Base-by-base conservation (phyloP, 2,888 invertebrate genomes). In the Euplexia lucipara region DNA sequence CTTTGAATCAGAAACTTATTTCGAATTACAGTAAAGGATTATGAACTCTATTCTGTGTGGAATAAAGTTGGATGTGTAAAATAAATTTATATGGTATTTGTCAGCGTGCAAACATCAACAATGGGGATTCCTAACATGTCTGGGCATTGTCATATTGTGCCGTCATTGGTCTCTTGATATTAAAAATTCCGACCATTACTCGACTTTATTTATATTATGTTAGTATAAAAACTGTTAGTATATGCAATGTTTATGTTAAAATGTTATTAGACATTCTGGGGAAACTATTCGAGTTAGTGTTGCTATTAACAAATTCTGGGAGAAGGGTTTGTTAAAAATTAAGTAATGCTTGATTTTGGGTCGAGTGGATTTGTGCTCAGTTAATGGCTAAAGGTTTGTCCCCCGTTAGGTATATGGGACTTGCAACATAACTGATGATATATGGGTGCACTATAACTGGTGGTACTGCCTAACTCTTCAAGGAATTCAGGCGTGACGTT, bases 171-270 rank as follows among this genome's bases (percentile, higher is more conserved):
- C 78, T 79, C 83, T 84, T 84, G 86, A 88, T 90, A 87, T 89
- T 91, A 91, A 91, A 91, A 91, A 91, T 91, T 90, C 91, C 90
- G 51, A 71, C 69, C 80, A 75, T 69, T 81, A 82, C 82, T 82
- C 75, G 70, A 78, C 69, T 80, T 76, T 70, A 79, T 72, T 78
- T 78, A n/a, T n/a, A n/a, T n/a, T n/a, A 80, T 77, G 71, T 74
- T 64, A 70, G 74, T 79, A 82, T 83, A 83, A 80, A 83, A 75
- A 68, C 48, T 66, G 34, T 59, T 53, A 54, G 58, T 26, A 52
- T 47, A 64, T 51, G 39, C 67, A 47, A 54, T 49, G 58, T 79
- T 74, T 60, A 71, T 26, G 48, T 68, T 47, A 59, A 51, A 60
- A 65, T 62, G 61, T 67, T 79, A 78, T 77, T 77, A 49, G 45